Evolutionary conservation across 1,140 invertebrate genomes (phyloP).

Genomic region (Andricus grossulariae): DNA sequence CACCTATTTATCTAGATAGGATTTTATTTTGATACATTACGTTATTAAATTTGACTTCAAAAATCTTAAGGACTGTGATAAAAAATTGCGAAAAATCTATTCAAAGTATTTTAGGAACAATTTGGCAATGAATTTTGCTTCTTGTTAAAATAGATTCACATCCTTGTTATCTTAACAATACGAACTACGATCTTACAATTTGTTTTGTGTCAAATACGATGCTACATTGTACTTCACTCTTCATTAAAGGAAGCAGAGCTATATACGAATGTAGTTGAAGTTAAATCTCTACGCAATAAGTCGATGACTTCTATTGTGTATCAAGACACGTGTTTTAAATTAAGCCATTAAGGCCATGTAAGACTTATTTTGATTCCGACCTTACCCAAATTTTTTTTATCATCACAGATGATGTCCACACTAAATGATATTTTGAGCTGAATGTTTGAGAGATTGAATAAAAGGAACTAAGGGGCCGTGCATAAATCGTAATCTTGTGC

Average conservation of each 20-base stretch:
- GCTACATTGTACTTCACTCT: slow-evolving; percentile 23
- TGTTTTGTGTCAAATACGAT: slow-evolving; percentile 2
- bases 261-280: slow-evolving; percentile 27
- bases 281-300: slow-evolving; percentile 21
- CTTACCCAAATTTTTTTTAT: too few relatives aligned
- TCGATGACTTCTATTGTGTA: background rate
- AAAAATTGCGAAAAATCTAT: too few relatives aligned
- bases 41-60: too few relatives aligned
- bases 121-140: background rate
- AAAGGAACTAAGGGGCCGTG: too few relatives aligned
- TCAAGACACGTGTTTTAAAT: slow-evolving; percentile 5
- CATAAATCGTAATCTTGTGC: too few relatives aligned
- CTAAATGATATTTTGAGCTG: too few relatives aligned
- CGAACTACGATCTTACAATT: slow-evolving; percentile 17
- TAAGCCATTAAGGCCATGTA: background rate
- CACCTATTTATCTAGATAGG: too few relatives aligned
- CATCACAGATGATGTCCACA: too few relatives aligned
- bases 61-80: too few relatives aligned
- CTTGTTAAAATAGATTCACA: slow-evolving; percentile 14
- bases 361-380: too few relatives aligned
- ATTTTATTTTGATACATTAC: too few relatives aligned
- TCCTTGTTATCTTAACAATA: slow-evolving; percentile 14
- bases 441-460: too few relatives aligned
- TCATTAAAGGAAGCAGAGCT: slow-evolving; percentile 8
- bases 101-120: background rate